Base-by-base conservation (phyloP, 2,113 vertebrate species). In the Phalacrocorax brasilianus region DNA sequence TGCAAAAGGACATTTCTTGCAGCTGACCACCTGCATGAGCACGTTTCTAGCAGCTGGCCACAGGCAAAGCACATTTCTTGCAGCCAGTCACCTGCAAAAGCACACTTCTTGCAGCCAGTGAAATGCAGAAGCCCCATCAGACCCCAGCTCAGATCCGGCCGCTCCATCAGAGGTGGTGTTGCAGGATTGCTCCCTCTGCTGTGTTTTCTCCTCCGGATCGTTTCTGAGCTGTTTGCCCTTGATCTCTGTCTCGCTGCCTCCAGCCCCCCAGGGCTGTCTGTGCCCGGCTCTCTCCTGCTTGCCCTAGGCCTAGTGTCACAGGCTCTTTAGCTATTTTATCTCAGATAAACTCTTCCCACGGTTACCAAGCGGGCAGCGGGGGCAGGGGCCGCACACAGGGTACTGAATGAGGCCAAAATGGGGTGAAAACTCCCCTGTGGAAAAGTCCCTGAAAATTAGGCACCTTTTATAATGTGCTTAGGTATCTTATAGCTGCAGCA, bases 201-300 rank as follows among this genome's bases (percentile, higher is more conserved):
- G 21, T 20, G 38, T 86, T 95, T 88, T 49, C 81, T 76, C 49
- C 68, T 90, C 28, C 42, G 42, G 55, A 56, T 71, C 7, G 0
- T 52, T 65, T 63, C 61, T 1, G 32, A 66, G 67, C 72, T 58
- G 2, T 70, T 78, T 49, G 81, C 72, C 79, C 92, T 88, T 67
- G 84, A 78, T 87, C 77, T 85, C 83, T 13, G 89, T 23, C 89
- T 94, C 18, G 0, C 40, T 82, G 62, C 24, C 89, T 89, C 38
- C 93, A 89, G 72, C 61, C 67, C 91, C 76, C 56, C 79, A 22
- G 89, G 95, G 84, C 81, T 83, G 91, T 70, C 94, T 93, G 86
- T 84, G 65, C 91, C 76, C 1, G 1, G 33, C 79, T 73, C 59
- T 49, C 65, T 63, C 67, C 89, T 47, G 66, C 74, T 68, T 68